phyloP scores from a whole-genome alignment of 2,113 vertebrate species.

The Xiphias gladius region DNA sequence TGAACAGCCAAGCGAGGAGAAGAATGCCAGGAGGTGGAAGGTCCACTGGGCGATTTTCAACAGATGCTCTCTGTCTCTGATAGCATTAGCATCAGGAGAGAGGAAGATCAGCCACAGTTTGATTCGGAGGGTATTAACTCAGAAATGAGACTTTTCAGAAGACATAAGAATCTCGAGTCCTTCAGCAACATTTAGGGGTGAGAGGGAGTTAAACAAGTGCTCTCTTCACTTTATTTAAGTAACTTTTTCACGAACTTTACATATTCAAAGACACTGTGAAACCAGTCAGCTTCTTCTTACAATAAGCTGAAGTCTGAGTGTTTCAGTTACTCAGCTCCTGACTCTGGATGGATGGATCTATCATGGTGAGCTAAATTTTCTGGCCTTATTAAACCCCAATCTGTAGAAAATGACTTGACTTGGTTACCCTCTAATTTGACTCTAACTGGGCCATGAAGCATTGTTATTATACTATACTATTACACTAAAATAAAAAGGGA shows the following conservation, averaged over 20 bases:
- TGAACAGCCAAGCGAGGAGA: slow-evolving; percentile 62
- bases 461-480: no score
- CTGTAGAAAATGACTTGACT: no score
- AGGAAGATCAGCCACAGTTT: slow-evolving; percentile 20
- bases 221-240: neutral
- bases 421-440: no score
- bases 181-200: neutral
- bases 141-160: neutral
- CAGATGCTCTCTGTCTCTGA: slow-evolving; percentile 59
- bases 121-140: slow-evolving; percentile 31
- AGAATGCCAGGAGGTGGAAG: slow-evolving; percentile 86
- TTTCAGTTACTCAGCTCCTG: neutral
- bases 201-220: neutral
- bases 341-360: neutral
- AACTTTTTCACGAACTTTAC: neutral
- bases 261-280: neutral
- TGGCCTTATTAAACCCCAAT: no score
- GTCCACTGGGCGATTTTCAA: slow-evolving; percentile 69
- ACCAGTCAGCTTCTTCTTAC: neutral
- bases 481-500: no score
- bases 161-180: neutral
- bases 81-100: slow-evolving; percentile 54
- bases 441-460: no score
- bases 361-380: neutral
- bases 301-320: neutral